phyloP scores from a whole-genome alignment of 1,140 invertebrate genomes.

The Lordiphosa stackelbergi region DNA sequence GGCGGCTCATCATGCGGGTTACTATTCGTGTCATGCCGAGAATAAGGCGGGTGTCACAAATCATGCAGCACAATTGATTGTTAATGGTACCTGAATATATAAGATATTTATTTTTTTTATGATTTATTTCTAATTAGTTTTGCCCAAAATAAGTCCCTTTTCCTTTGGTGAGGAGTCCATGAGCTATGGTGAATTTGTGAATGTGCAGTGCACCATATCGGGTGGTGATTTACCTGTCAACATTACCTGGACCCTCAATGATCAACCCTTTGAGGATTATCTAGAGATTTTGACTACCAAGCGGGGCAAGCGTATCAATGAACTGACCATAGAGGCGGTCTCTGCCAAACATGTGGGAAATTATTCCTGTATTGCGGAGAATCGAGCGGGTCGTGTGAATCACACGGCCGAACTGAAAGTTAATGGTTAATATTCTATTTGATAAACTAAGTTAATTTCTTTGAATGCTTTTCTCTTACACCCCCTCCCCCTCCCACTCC shows the following conservation, averaged over 20 bases:
- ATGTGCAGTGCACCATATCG: conserved; percentile 82
- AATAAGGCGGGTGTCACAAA: conserved; percentile 84
- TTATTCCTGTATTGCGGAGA: conserved; percentile 88
- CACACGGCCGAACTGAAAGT: conserved; percentile 84
- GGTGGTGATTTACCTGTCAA: conserved; percentile 84
- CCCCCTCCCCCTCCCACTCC: conserved; percentile 8
- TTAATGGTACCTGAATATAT: conserved; percentile 81
- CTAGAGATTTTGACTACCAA: conserved; percentile 80
- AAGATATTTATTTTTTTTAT: conserved; percentile 2
- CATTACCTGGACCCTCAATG: conserved; percentile 82
- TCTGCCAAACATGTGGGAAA: conserved; percentile 86
- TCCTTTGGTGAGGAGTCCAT: conserved; percentile 82
- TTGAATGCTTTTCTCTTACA: too few species aligned
- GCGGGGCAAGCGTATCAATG: conserved; percentile 83
- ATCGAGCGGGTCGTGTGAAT: conserved; percentile 82
- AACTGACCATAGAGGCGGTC: conserved; percentile 87
- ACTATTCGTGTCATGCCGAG: conserved; percentile 82
- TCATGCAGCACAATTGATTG: conserved; percentile 83
- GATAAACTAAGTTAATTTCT: conserved; percentile 3
- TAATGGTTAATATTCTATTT: conserved; percentile 80
- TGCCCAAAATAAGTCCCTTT: conserved; percentile 82
- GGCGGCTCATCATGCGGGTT: conserved; percentile 79
- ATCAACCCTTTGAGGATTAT: conserved; percentile 78
- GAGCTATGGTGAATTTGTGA: conserved; percentile 85
- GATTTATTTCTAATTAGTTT: conserved; percentile 78